phyloP scores from a whole-genome alignment of 2,113 vertebrate genomes.

The Epinephelus cyanopodus region DNA sequence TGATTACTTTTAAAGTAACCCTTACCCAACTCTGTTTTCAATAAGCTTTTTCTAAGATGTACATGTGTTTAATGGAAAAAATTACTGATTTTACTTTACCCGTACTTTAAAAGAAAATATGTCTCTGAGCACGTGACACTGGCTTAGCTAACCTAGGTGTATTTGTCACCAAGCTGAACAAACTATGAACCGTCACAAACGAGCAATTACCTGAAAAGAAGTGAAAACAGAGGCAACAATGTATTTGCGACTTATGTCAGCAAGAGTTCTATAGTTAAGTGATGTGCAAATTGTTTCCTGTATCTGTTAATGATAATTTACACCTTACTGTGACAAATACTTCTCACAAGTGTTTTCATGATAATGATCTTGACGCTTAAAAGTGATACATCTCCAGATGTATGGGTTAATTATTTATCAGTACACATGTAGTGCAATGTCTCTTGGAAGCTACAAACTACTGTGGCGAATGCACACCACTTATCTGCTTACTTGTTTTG shows the following conservation, averaged over 20 bases:
- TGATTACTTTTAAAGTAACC: too few relatives aligned
- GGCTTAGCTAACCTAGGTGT: neutral
- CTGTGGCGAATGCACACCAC: neutral
- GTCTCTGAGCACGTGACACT: too few relatives aligned
- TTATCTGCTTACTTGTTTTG: slow-evolving; percentile 32
- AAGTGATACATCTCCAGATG: slow-evolving; percentile 59
- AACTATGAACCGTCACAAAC: neutral
- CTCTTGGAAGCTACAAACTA: slow-evolving; percentile 11
- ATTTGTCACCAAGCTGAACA: neutral
- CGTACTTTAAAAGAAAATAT: too few relatives aligned
- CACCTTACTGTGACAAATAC: slow-evolving; percentile 25
- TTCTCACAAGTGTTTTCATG: slow-evolving; percentile 31
- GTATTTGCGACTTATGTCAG: neutral
- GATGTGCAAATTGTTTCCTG: neutral
- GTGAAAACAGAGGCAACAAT: neutral
- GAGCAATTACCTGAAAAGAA: neutral
- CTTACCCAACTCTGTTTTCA: too few relatives aligned
- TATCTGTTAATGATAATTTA: slow-evolving; percentile 14
- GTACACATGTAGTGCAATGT: slow-evolving; percentile 20
- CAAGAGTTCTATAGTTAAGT: neutral
- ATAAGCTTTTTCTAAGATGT: too few relatives aligned
- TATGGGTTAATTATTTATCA: slow-evolving; percentile 72
- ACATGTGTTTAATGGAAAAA: too few relatives aligned
- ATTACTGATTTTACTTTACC: too few relatives aligned
- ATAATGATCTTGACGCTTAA: slow-evolving; percentile 48